These are phyloP conservation scores for Choreutis nemorana DNA, from an alignment of 2,888 invertebrate genomes.

Conservation along the genomic window DNA sequence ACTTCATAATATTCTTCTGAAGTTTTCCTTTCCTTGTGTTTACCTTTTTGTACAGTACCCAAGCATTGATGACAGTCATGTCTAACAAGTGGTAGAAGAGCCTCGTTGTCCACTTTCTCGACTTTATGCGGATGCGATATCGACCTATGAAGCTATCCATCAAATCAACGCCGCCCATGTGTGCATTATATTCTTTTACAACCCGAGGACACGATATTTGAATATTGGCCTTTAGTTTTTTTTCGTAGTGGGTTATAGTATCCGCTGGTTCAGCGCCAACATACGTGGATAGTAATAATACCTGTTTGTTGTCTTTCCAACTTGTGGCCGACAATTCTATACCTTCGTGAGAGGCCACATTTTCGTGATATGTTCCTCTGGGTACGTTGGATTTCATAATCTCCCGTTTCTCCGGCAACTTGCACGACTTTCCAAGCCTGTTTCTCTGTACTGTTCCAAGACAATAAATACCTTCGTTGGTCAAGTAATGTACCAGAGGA, in stretches of 20 bases:
- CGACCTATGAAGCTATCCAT: slow-evolving; percentile 22
- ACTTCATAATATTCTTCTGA: slow-evolving; percentile 19
- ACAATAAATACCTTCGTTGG: slow-evolving; percentile 14
- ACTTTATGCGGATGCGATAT: slow-evolving; percentile 20
- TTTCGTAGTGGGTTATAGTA: slow-evolving; percentile 13
- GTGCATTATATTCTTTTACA: slow-evolving; percentile 6
- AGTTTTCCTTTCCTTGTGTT: slow-evolving; percentile 18
- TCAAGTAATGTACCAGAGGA: slow-evolving; percentile 5
- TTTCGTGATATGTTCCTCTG: slow-evolving; percentile 21
- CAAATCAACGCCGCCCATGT: slow-evolving; percentile 14
- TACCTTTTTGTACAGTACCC: slow-evolving; percentile 23
- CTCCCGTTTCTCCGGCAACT: slow-evolving; percentile 19
- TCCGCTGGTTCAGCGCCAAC: slow-evolving; percentile 22
- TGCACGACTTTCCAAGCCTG: slow-evolving; percentile 18
- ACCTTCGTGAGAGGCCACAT: slow-evolving; percentile 18
- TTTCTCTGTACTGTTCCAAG: slow-evolving; percentile 23
- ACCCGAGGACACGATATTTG: slow-evolving; percentile 20
- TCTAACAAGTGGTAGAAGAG: slow-evolving; percentile 22
- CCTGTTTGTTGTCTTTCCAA: slow-evolving; percentile 17
- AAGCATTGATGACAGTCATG: slow-evolving; percentile 23
- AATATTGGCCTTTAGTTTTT: slow-evolving; percentile 19
- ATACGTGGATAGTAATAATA: slow-evolving; percentile 21
- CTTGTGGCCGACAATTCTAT: slow-evolving; percentile 15
- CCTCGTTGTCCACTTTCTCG: slow-evolving; percentile 19
- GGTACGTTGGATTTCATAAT: slow-evolving; percentile 19